phyloP scores from a whole-genome alignment of 2,113 vertebrate genomes.

The Microcebus ravelobensis region DNA sequence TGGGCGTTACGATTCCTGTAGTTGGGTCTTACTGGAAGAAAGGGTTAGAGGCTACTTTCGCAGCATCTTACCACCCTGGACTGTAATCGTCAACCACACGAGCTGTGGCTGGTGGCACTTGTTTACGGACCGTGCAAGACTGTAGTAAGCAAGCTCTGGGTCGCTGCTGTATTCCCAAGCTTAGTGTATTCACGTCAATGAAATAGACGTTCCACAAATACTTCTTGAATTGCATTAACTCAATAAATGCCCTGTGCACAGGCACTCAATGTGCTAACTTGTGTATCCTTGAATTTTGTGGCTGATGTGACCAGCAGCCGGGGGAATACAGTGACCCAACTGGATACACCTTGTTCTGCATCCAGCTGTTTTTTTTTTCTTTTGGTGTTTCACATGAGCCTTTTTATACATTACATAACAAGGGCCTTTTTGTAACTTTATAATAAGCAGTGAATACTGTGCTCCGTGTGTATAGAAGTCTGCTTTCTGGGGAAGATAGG shows the following conservation, averaged over 20 bases:
- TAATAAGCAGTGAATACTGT: background rate
- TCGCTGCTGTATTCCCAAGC: accelerated
- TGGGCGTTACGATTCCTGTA: accelerated
- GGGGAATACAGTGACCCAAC: background rate
- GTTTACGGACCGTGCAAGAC: background rate
- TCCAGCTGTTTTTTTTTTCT: background rate
- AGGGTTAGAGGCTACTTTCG: background rate
- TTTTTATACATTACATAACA: background rate
- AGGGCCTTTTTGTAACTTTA: background rate
- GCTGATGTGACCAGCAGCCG: background rate
- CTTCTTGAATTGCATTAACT: background rate
- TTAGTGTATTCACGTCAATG: background rate
- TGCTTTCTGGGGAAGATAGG: background rate
- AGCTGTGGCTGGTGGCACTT: background rate
- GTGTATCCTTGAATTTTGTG: background rate
- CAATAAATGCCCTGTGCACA: accelerated
- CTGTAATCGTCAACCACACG: accelerated
- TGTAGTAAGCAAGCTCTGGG: accelerated
- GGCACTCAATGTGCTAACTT: background rate
- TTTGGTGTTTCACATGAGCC: background rate
- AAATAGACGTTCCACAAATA: background rate
- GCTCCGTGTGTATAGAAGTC: background rate
- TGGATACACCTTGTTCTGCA: background rate
- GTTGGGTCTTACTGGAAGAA: background rate
- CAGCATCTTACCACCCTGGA: background rate